Base-by-base conservation (phyloP, 2,888 invertebrate genomes). In the Cosmia trapezina region DNA sequence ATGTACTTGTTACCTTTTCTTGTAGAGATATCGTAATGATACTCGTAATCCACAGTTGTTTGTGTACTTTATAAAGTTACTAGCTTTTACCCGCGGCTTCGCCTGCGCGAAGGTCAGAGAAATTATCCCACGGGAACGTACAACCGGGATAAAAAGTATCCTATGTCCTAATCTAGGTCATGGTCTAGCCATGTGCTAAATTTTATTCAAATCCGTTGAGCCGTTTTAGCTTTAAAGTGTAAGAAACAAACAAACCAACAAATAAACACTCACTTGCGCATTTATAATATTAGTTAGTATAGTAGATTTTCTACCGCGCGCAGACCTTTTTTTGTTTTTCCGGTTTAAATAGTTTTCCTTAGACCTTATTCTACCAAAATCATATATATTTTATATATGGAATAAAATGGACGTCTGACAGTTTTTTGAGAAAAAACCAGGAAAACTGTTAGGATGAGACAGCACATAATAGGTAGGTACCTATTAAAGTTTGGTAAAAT, bases 1-100 rank as follows among this genome's bases (percentile, higher is more conserved):
- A 54, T 64, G 19, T 47, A 17, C n/a, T 69, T 61, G 12, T 70
- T 63, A 54, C 57, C 28, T 54, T 60, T 49, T 76, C 17, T 54
- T 49, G n/a, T 14, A 45, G 12, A 64, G 37, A 59, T 80, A 74
- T 19, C 9, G 28, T 57, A 59, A 57, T 28, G 28, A 47, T 61
- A 49, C 12, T 28, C 5, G 12, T 80, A 49, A 60, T 60, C 51
- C 17, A 17, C 0, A 47, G 7, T 59, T 45, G 17, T 72, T 71
- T 53, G 12, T 73, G 12, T 51, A 51, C 33, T 56, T 19, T 56
- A 28, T 33, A 59, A 57, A n/a, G 33, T 9, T 28, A 33, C 28
- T 28, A 28, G 28, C 28, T 28, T 28, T 28, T 28, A 3, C 28
- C 28, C 28, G 28, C 3, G 28, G 28, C 28, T 28, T 28, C 28